Percentiles rank a stretch among this genome's conserved stretches.
Evolutionary conservation across 2,113 vertebrate genomes (phyloP).

Genomic region (Motacilla alba): DNA sequence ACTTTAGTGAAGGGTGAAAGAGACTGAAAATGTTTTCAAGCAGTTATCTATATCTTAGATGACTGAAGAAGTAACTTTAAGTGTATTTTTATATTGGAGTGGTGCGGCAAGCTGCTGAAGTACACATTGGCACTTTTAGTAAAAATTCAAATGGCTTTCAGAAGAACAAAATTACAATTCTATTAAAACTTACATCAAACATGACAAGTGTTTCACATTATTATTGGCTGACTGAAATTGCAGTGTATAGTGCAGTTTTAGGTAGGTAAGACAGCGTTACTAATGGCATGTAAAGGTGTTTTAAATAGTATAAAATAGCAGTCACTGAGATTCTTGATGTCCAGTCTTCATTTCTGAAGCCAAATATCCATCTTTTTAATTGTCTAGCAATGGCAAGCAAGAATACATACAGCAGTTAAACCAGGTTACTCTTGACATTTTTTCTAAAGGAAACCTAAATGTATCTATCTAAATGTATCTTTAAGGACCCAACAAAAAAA

Average conservation of each 20-base stretch:
- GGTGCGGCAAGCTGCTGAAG: background rate
- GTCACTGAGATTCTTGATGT: background rate
- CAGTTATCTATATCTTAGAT: background rate
- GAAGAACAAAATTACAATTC: background rate
- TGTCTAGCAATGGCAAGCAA: background rate
- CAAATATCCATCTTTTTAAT: background rate
- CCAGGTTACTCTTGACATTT: background rate
- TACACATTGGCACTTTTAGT: background rate
- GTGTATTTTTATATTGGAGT: background rate
- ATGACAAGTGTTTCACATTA: background rate
- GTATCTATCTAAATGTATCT: background rate
- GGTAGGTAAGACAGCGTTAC: background rate
- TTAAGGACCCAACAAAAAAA: background rate
- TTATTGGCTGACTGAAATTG: background rate
- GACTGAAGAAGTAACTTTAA: background rate
- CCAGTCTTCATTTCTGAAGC: background rate
- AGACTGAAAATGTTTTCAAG: background rate
- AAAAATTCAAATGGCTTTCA: background rate
- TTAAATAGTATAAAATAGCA: background rate
- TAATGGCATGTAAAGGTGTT: background rate
- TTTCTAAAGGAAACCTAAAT: background rate
- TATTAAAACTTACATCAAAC: background rate
- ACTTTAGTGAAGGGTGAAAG: background rate
- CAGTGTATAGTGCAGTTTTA: background rate
- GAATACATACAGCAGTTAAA: background rate